Percentiles rank a stretch among this genome's conserved stretches.
Evolutionary conservation across 2,888 invertebrate species (phyloP).

Genomic region (Dusona sp.): DNA sequence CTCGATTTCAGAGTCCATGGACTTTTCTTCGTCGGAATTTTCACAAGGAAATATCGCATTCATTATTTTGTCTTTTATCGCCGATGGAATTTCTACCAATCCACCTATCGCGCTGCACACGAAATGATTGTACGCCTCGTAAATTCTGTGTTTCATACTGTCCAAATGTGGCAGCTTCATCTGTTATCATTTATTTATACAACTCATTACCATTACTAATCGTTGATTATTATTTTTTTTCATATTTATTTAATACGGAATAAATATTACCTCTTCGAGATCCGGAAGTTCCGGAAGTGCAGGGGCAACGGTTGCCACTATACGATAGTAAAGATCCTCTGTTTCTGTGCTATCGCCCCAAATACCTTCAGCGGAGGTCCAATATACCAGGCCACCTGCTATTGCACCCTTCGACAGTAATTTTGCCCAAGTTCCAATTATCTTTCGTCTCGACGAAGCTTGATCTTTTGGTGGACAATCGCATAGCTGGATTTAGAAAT

Average conservation of each 20-base stretch:
- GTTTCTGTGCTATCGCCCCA: constrained; percentile 84
- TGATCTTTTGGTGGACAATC: constrained; percentile 76
- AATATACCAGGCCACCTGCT: constrained; percentile 83
- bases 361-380: constrained; percentile 84
- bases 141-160: constrained; percentile 69
- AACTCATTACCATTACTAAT: background rate
- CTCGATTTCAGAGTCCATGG: constrained; percentile 6
- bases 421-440: constrained; percentile 66
- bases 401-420: constrained; percentile 82
- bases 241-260: background rate
- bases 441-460: constrained; percentile 17
- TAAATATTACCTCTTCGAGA: constrained; percentile 65
- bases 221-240: background rate
- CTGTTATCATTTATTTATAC: constrained; percentile 64
- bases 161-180: constrained; percentile 71
- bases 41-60: constrained; percentile 67
- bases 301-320: constrained; percentile 70
- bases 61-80: constrained; percentile 67
- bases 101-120: constrained; percentile 72
- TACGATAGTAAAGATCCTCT: constrained; percentile 82
- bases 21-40: constrained; percentile 44
- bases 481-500: constrained; percentile 76
- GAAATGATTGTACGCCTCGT: constrained; percentile 75
- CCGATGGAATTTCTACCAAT: constrained; percentile 69
- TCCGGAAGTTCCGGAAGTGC: constrained; percentile 51